Evolutionary conservation across 2,113 vertebrate species (phyloP), one percentile per base, ranked within the genome.

Genomic region (Psettodes erumei): DNA sequence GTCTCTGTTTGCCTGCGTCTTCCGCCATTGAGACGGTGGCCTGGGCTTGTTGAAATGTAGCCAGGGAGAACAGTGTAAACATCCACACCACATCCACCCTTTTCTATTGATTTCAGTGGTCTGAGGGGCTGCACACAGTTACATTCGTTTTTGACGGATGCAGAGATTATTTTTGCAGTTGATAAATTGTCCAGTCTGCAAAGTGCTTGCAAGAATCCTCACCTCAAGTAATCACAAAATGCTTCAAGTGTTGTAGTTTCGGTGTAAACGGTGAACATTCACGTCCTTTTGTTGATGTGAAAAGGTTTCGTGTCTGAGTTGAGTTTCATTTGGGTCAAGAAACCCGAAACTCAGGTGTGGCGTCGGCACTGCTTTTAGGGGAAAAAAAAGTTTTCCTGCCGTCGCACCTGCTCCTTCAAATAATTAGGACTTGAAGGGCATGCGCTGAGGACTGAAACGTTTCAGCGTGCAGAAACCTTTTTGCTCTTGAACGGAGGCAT

Each of bases 1-100:
- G 4, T 68, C 15, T 75, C 81, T 78, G 32, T 63, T 75, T 77
- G 37, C 32, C 59, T 47, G 63, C 55, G 18, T 68, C 45, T 47
- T 73, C 48, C 77, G 62, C 60, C 48, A 28, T 71, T 37, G 86
- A 87, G 75, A n/a, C 53, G 58, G 59, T 85, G 48, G 79, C 81
- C 77, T 79, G 62, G 48, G 68, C 53, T 75, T 62, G 82, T 43
- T 88, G 60, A 86, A 79, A 48, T 40, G 43, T n/a, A 58, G 64
- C 72, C 42, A 83, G 23, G 10, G 18, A 38, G 38, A 53, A 30
- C 12, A 16, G 28, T 27, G 45, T 47, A 59, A 67, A 30, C 13
- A 5, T 68, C 21, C 10, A 33, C 40, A 38, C 25, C 16, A 33
- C 33, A 11, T 13, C 66, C 65, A 13, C 3, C 5, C 5, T 11